Evolutionary conservation across 2,888 invertebrate genomes (phyloP).

Genomic region (Eilema depressum): DNA sequence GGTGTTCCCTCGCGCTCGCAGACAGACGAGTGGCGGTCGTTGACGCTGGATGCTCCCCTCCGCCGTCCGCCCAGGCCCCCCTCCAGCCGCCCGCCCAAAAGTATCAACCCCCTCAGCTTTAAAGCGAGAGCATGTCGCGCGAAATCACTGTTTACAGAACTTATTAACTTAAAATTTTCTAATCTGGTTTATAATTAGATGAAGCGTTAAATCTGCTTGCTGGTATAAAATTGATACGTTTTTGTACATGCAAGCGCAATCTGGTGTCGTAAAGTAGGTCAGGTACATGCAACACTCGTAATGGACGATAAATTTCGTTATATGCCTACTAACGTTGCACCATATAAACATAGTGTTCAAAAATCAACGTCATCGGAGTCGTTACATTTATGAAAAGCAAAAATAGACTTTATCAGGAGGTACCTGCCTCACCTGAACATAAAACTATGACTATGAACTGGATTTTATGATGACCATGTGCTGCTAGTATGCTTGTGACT

Average conservation of each 20-base stretch:
- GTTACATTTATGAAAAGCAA: constrained; percentile 50
- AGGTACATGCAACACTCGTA: constrained; percentile 54
- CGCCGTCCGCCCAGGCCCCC: constrained; percentile 70
- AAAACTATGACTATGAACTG: constrained; percentile 20
- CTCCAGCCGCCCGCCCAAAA: constrained; percentile 82
- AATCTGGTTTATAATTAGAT: constrained; percentile 49
- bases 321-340: constrained; percentile 32
- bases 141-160: constrained; percentile 56
- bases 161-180: constrained; percentile 43
- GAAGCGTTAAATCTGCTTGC: constrained; percentile 32
- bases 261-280: constrained; percentile 65
- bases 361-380: constrained; percentile 25
- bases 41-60: constrained; percentile 79
- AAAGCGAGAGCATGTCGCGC: constrained; percentile 54
- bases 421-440: constrained; percentile 12
- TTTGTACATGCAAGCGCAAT: constrained; percentile 58
- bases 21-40: constrained; percentile 84
- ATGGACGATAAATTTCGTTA: constrained; percentile 38
- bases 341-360: constrained; percentile 25
- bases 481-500: background rate
- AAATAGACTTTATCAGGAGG: constrained; percentile 19
- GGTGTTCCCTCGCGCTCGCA: constrained; percentile 75
- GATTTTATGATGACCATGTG: constrained; percentile 15
- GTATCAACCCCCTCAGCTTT: constrained; percentile 67
- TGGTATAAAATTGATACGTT: constrained; percentile 46